Percentiles rank a stretch among this genome's conserved stretches.
Evolutionary conservation across 2,888 invertebrate genomes (phyloP).

Genomic region (Dorcus parallelipipedus): DNA sequence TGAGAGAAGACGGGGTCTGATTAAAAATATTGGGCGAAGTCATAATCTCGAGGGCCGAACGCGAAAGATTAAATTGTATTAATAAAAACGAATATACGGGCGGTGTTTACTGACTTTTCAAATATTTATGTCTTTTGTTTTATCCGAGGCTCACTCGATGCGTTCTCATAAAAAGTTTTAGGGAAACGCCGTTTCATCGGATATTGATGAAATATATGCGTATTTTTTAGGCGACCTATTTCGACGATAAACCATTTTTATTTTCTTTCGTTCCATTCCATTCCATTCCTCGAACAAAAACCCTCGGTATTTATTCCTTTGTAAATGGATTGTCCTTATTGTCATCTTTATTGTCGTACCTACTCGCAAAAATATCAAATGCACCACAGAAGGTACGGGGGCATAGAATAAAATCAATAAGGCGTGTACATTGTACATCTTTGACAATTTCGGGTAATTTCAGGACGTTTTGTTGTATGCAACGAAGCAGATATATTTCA

Average conservation of each 20-base stretch:
- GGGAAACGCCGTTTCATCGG: slow-evolving; percentile 26
- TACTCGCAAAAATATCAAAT: slow-evolving; percentile 24
- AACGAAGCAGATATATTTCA: slow-evolving; percentile 12
- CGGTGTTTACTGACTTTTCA: slow-evolving; percentile 30
- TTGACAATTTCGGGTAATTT: slow-evolving; percentile 21
- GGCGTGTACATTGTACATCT: slow-evolving; percentile 18
- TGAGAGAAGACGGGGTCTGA: slow-evolving; percentile 20
- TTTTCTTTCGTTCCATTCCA: slow-evolving; percentile 22
- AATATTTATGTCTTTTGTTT: slow-evolving; percentile 29
- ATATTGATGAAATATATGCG: slow-evolving; percentile 28
- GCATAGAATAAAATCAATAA: slow-evolving; percentile 22
- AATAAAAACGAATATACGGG: slow-evolving; percentile 21
- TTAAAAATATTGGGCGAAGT: slow-evolving; percentile 22
- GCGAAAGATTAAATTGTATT: slow-evolving; percentile 24
- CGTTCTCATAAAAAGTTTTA: slow-evolving; percentile 27
- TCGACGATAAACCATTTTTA: slow-evolving; percentile 24
- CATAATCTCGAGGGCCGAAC: slow-evolving; percentile 23
- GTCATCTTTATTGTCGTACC: slow-evolving; percentile 19
- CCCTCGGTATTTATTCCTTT: slow-evolving; percentile 14
- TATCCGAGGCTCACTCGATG: slow-evolving; percentile 14
- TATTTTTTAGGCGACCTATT: slow-evolving; percentile 26
- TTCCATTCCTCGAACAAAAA: slow-evolving; percentile 20
- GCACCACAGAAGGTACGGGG: slow-evolving; percentile 18
- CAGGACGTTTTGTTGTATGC: slow-evolving; percentile 12
- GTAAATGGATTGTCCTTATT: slow-evolving; percentile 22